Conservation (phyloP, 2,888 invertebrate genomes). For the Leptopilina syphax region DNA sequence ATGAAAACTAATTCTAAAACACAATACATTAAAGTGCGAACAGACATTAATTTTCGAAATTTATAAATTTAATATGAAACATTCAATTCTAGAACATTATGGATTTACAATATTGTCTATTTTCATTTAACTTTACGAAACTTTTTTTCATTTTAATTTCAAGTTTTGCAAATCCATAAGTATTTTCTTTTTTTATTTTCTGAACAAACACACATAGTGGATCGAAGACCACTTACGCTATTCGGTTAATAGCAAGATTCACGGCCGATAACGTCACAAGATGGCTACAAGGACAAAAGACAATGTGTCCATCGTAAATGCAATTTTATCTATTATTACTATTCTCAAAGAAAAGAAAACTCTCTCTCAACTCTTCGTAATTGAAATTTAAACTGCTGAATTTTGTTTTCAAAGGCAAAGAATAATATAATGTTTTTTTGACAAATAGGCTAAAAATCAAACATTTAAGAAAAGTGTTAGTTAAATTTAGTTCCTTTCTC, state of each 20-base stretch:
- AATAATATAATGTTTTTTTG: slow-evolving; percentile 11
- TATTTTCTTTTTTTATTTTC: slow-evolving; percentile 60
- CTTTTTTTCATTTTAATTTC: not conserved
- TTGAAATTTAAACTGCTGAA: not conserved
- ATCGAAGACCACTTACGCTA: slow-evolving; percentile 87
- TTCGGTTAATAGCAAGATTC: slow-evolving; percentile 94
- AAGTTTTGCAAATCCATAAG: slow-evolving; percentile 67
- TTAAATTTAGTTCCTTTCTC: not conserved
- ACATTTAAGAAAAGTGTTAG: not conserved
- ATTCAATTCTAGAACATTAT: slow-evolving; percentile 53
- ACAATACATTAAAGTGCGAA: slow-evolving; percentile 66
- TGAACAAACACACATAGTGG: slow-evolving; percentile 74
- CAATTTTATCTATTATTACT: slow-evolving; percentile 51
- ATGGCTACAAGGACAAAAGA: slow-evolving; percentile 84
- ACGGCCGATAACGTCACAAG: slow-evolving; percentile 95
- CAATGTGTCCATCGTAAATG: slow-evolving; percentile 69
- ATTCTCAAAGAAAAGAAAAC: slow-evolving; percentile 16
- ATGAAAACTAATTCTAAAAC: slow-evolving; percentile 66
- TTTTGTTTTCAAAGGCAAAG: slow-evolving; percentile 12
- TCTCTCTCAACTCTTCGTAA: slow-evolving; percentile 33
- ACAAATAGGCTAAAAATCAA: not conserved
- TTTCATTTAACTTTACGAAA: not conserved
- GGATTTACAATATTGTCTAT: slow-evolving; percentile 61
- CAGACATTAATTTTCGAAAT: slow-evolving; percentile 51
- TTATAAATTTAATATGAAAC: slow-evolving; percentile 40